phyloP scores from a whole-genome alignment of 2,113 vertebrate genomes.

The Lanius collurio region DNA sequence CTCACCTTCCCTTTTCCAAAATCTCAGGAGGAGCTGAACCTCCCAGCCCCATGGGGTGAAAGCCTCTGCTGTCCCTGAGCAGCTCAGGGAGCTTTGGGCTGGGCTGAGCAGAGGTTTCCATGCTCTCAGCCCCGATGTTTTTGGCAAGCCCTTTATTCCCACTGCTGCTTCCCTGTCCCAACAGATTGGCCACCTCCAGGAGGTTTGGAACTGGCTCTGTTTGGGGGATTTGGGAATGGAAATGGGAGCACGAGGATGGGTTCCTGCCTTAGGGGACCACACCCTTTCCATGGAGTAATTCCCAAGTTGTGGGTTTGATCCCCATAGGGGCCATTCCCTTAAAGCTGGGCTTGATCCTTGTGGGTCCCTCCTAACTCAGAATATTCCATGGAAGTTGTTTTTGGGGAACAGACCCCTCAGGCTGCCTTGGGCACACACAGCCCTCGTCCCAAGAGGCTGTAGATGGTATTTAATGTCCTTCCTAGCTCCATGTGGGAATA shows the following conservation, averaged over 20 bases:
- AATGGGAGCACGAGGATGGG: background rate
- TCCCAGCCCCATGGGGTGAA: background rate
- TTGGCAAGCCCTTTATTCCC: background rate
- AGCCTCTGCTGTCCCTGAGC: fast-evolving
- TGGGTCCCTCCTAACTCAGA: background rate
- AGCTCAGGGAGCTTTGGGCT: background rate
- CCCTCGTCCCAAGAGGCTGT: background rate
- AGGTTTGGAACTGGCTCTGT: background rate
- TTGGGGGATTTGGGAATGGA: background rate
- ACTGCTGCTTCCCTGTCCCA: background rate
- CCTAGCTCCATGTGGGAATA: fast-evolving
- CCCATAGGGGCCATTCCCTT: background rate
- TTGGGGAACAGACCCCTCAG: background rate
- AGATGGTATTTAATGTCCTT: background rate
- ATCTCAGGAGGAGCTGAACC: background rate
- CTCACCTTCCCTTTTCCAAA: background rate
- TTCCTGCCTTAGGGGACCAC: background rate
- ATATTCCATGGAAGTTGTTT: fast-evolving
- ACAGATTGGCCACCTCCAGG: background rate
- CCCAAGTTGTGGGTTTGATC: background rate
- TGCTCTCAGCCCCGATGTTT: background rate
- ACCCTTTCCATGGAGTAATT: background rate
- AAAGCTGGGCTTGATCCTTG: background rate
- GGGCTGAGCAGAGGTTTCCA: background rate
- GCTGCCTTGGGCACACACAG: background rate